Percentiles rank a stretch among this genome's conserved stretches.
phyloP scores from a whole-genome alignment of 2,888 invertebrate genomes.

The Drosophila aldrichi region DNA sequence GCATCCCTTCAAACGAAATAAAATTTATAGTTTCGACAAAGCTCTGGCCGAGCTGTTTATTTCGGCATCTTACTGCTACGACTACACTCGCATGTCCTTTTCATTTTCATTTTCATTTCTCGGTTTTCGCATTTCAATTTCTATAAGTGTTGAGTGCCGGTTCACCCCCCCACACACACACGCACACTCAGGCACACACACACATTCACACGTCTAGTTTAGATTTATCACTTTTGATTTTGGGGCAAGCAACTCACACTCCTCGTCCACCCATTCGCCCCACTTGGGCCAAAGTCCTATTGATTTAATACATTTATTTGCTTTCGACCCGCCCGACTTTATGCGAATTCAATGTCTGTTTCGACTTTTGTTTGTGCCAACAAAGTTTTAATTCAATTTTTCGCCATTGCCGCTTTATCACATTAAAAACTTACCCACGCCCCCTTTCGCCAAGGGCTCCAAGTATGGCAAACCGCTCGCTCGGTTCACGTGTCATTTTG shows the following conservation, averaged over 20 bases:
- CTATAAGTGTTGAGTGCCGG: conserved; percentile 63
- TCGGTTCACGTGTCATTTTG: conserved; percentile 11
- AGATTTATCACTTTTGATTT: conserved; percentile 82
- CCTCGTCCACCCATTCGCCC: neutral
- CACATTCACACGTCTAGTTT: conserved; percentile 64
- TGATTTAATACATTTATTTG: conserved; percentile 80
- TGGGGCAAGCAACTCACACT: conserved; percentile 23
- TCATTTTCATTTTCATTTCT: conserved; percentile 44
- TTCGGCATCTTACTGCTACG: conserved; percentile 40
- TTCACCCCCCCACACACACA: conserved; percentile 35
- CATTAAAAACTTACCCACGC: conserved; percentile 63
- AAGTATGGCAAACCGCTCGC: neutral
- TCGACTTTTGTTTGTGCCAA: conserved; percentile 50
- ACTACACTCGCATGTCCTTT: conserved; percentile 41
- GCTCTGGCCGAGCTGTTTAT: conserved; percentile 48
- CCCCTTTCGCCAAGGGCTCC: conserved; percentile 10
- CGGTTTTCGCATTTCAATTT: conserved; percentile 63
- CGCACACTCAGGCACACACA: conserved; percentile 36
- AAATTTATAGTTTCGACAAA: conserved; percentile 78
- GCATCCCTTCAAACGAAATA: conserved; percentile 75
- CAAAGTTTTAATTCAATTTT: conserved; percentile 74
- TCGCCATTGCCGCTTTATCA: conserved; percentile 53
- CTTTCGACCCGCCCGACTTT: conserved; percentile 37
- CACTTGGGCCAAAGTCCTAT: conserved; percentile 37
- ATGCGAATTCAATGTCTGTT: conserved; percentile 36